Percentiles rank a stretch among this genome's conserved stretches.
Conservation (phyloP, 2,797 vertebrate genomes). For the Masticophis lateralis region DNA sequence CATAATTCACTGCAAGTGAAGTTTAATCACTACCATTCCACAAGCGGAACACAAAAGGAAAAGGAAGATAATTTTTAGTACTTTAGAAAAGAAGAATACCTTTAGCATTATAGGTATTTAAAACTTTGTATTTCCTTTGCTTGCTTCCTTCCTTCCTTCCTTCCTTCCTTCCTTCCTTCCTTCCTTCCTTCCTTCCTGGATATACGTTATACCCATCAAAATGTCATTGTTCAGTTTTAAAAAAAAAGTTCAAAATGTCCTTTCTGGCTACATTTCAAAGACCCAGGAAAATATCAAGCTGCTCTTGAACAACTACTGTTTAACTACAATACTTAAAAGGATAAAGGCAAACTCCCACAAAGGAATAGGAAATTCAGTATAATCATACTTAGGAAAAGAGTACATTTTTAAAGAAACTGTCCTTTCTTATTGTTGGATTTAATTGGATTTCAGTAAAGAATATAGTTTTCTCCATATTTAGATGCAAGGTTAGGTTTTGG, state of each 20-base stretch:
- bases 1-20: constrained; percentile 18
- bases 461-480: not conserved
- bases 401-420: not conserved
- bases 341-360: not conserved
- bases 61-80: not conserved
- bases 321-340: not conserved
- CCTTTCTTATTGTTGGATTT: not conserved
- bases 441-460: not conserved
- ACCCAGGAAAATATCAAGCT: not conserved
- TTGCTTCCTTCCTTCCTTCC: not conserved
- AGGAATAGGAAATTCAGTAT: not conserved
- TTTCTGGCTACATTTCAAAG: not conserved
- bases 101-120: not conserved
- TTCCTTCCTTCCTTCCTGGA: not conserved
- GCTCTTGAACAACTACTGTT: not conserved
- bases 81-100: not conserved
- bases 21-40: constrained; percentile 4
- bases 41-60: not conserved
- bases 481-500: not conserved
- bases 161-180: not conserved
- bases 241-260: not conserved
- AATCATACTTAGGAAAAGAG: not conserved
- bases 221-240: not conserved
- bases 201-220: not conserved
- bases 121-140: not conserved